Evolutionary conservation across 2,888 invertebrate species (phyloP), one percentile per base, ranked within the genome.

Genomic region (Tethea ocularis): DNA sequence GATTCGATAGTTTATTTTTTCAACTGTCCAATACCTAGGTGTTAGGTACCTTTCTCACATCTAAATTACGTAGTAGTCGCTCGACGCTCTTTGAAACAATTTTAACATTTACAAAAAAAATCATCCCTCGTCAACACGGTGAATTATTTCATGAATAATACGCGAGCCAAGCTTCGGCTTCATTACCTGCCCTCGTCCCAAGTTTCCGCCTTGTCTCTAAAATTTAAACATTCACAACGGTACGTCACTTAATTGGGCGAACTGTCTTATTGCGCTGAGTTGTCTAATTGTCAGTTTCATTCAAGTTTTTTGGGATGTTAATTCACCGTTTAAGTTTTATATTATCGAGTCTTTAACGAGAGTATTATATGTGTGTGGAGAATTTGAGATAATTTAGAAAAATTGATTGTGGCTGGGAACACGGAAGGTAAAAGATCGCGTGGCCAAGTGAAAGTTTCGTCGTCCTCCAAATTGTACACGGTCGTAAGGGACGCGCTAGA

Each of bases 121-220:
- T n/a, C 38, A 38, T 26, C 24, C 52, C 13, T 6, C 6, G 24
- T 15, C 29, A 29, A n/a, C n/a, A 38, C 38, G 26, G 52, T 2
- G 24, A 36, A 17, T 33, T 36, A 54, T 54, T 54, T 54, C 54
- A 54, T 54, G 54, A 54, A 54, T 54, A 54, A 54, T 22, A 20
- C 33, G 20, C 20, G 54, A 5, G 11, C 1, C 1, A 36, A 54
- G 33, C 22, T 33, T 33, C 54, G 8, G 46, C 46, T 46, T 46
- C 20, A 46, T 46, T 46, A 46, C 46, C 46, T 38, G 38, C 38
- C 38, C 38, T 38, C 38, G 0, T n/a, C 20, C 20, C 17, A 20
- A 46, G 20, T 20, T 46, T 46, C 15, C 17, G 20, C 22, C 20
- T 13, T n/a, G 13, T 22, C 20, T 17, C 33, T 15, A 26, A 13